These are phyloP conservation scores for human DNA, from an alignment of 2,113 vertebrate species.

Conservation along the genomic window GRCh38 chr2:136873001-136873500, in stretches of 20 bases:
- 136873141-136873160: not conserved
- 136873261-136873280: not conserved
- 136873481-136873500: constrained; percentile 45
- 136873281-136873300: not conserved
- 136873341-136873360: not conserved
- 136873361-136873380: not conserved
- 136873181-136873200: constrained; percentile 18
- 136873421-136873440: not conserved
- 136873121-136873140: not conserved
- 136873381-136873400: not conserved
- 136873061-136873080: not conserved
- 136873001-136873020: not conserved
- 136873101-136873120: constrained; percentile 22
- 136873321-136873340: not conserved
- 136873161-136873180: not conserved
- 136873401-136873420: not conserved
- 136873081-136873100: not conserved
- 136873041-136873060: not conserved
- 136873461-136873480: constrained; percentile 33
- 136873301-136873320: not conserved
- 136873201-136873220: not conserved
- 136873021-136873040: not conserved
- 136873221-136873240: not conserved
- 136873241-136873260: not conserved
- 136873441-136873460: not conserved